These are phyloP conservation scores for Melanotaenia maccullochi DNA, from an alignment of 2,797 vertebrate genomes.

Conservation along the genomic window DNA sequence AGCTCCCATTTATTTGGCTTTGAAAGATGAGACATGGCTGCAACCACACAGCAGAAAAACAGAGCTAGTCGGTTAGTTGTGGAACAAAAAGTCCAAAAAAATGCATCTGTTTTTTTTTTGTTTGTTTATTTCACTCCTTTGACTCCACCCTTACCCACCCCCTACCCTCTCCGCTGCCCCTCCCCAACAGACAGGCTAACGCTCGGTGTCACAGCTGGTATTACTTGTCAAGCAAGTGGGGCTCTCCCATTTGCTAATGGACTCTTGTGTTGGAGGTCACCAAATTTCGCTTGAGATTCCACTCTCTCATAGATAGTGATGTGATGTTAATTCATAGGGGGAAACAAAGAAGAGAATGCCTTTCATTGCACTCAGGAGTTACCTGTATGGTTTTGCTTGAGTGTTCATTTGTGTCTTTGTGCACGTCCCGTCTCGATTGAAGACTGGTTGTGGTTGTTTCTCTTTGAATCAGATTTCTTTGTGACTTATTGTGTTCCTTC, in stretches of 20 bases:
- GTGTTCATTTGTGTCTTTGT: constrained; percentile 40
- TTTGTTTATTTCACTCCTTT: constrained; percentile 49
- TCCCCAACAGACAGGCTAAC: constrained; percentile 62
- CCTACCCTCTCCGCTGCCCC: constrained; percentile 27
- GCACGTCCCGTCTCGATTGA: constrained; percentile 54
- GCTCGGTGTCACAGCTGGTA: constrained; percentile 81
- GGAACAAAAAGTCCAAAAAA: constrained; percentile 66
- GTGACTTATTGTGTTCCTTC: constrained; percentile 62
- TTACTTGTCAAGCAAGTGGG: constrained; percentile 77
- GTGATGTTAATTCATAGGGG: constrained; percentile 31
- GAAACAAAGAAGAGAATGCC: neutral
- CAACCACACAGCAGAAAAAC: constrained; percentile 24
- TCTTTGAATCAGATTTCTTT: constrained; percentile 64
- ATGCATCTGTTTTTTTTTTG: constrained; percentile 77
- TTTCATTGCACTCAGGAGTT: constrained; percentile 59
- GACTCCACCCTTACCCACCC: constrained; percentile 64
- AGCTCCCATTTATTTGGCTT: constrained; percentile 17
- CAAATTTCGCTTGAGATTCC: constrained; percentile 74
- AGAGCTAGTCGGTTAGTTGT: constrained; percentile 35
- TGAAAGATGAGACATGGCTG: constrained; percentile 18
- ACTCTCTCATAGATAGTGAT: constrained; percentile 46
- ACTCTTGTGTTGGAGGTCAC: constrained; percentile 67
- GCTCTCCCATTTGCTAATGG: constrained; percentile 77
- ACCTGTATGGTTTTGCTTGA: constrained; percentile 31
- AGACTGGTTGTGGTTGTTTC: constrained; percentile 46